These are phyloP conservation scores for Hydractinia echinata DNA, from an alignment of 30 jellyfish, hydroid and myxozoan genomes.

Conservation along the genomic window DNA sequence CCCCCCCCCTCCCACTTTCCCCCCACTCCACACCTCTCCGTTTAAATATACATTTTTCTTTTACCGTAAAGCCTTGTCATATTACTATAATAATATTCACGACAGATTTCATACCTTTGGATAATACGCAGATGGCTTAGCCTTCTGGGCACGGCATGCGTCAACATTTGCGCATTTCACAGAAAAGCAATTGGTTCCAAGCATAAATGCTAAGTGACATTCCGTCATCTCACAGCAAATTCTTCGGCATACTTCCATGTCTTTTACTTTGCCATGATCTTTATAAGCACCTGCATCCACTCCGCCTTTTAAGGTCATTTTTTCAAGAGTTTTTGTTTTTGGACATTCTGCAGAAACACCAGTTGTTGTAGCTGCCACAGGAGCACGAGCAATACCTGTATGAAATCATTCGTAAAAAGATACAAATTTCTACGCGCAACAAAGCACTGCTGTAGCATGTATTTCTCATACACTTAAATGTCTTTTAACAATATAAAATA, in stretches of 20 bases:
- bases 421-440: too few relatives aligned
- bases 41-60: too few relatives aligned
- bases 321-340: conserved; percentile 60
- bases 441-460: too few relatives aligned
- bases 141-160: conserved; percentile 89
- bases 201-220: conserved; percentile 91
- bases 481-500: too few relatives aligned
- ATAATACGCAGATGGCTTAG: conserved; percentile 78
- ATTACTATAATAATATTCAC: neutral
- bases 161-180: conserved; percentile 87
- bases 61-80: too few relatives aligned
- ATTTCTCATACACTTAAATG: too few relatives aligned
- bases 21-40: too few relatives aligned
- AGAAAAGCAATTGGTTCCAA: conserved; percentile 82
- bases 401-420: too few relatives aligned
- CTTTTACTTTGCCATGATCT: conserved; percentile 87
- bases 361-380: neutral
- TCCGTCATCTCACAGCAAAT: conserved; percentile 95
- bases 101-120: conserved; percentile 50
- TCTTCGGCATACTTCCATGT: conserved; percentile 82
- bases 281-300: conserved; percentile 97
- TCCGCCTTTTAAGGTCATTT: conserved; percentile 86
- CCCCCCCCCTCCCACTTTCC: too few relatives aligned
- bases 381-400: neutral
- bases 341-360: conserved; percentile 61